phyloP scores from a whole-genome alignment of 2,888 invertebrate genomes.

The Ichneumon xanthorius region DNA sequence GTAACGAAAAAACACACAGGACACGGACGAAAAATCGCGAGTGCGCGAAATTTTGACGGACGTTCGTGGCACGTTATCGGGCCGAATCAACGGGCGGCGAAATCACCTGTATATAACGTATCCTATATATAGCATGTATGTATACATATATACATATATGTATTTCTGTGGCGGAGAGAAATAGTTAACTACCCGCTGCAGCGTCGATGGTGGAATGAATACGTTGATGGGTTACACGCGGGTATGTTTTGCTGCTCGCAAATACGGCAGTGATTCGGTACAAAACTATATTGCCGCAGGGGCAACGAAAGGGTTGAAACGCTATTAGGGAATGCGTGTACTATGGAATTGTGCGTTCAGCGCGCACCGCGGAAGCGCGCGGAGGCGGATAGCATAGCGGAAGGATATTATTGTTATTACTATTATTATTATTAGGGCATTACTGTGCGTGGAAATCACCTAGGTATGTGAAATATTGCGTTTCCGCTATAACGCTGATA shows the following conservation, averaged over 20 bases:
- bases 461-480: not conserved
- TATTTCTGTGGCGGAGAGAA: not conserved
- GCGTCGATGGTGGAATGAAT: not conserved
- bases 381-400: not conserved
- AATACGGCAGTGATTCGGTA: not conserved
- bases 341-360: not conserved
- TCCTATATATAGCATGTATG: not conserved
- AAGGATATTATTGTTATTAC: not conserved
- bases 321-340: not conserved
- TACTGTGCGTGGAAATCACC: not conserved
- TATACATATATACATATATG: not conserved
- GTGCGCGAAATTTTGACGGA: constrained; percentile 20
- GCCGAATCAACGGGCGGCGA: constrained; percentile 28
- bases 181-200: not conserved
- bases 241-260: not conserved
- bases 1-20: not conserved
- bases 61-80: constrained; percentile 14
- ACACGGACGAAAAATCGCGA: not conserved
- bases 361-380: not conserved
- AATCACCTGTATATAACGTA: not conserved
- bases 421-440: not conserved
- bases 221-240: not conserved
- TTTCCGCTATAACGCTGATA: not conserved
- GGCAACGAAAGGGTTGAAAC: not conserved
- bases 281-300: not conserved